Conservation (phyloP, 2,113 vertebrate genomes). For the Nanger granti region DNA sequence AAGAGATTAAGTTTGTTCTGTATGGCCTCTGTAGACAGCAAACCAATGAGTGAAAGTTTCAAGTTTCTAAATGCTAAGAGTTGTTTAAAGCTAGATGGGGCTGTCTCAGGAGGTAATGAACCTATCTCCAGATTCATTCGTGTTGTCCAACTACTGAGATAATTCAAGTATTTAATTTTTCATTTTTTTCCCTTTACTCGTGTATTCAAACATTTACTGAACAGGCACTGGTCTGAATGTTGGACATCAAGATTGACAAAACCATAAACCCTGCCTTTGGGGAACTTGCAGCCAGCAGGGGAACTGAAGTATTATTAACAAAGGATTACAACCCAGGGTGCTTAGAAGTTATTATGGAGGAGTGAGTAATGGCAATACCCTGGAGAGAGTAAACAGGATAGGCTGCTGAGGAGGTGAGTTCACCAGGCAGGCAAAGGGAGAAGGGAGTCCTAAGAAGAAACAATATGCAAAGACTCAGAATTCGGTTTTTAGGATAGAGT, state of each 20-base stretch:
- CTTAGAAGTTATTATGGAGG: background rate
- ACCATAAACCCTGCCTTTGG: background rate
- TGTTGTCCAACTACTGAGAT: background rate
- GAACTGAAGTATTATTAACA: background rate
- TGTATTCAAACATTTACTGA: background rate
- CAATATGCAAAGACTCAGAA: background rate
- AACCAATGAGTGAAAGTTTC: background rate
- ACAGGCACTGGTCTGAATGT: background rate
- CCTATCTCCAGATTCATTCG: background rate
- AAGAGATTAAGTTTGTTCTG: background rate
- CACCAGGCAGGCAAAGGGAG: background rate
- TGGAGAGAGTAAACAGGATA: background rate
- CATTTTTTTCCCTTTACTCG: background rate
- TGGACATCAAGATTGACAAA: background rate
- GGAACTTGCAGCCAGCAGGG: background rate
- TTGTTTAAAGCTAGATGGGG: background rate
- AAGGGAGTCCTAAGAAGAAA: background rate
- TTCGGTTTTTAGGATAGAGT: background rate
- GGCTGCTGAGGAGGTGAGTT: background rate
- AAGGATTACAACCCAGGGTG: background rate
- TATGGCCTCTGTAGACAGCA: background rate
- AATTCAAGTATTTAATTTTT: background rate
- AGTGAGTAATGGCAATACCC: background rate
- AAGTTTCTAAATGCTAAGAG: background rate
- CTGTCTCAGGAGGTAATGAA: background rate